Conservation (phyloP, 2,797 vertebrate species). For the Xerus rutilus region DNA sequence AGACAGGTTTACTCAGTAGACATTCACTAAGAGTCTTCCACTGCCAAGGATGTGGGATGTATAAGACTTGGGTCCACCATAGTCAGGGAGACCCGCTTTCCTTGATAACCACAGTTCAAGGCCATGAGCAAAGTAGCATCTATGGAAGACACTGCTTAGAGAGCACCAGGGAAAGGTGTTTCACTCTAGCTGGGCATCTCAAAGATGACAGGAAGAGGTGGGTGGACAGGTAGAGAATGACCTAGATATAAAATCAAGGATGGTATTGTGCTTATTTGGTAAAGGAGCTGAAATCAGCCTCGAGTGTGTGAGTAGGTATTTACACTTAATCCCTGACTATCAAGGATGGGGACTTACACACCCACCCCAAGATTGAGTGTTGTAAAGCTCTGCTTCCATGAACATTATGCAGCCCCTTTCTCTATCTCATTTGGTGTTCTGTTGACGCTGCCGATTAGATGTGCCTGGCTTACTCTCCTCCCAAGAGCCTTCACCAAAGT, state of each 20-base stretch:
- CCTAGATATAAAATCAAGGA: background rate
- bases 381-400: background rate
- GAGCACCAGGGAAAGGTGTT: background rate
- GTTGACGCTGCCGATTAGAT: background rate
- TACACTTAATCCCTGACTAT: background rate
- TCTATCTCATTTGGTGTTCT: background rate
- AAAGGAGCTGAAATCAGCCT: constrained; percentile 43
- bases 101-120: background rate
- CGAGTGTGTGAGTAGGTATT: background rate
- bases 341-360: background rate
- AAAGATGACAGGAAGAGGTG: background rate
- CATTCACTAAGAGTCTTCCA: background rate
- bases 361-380: background rate
- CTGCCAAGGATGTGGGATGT: background rate
- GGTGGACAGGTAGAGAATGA: background rate
- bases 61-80: background rate
- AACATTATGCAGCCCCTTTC: background rate
- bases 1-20: background rate
- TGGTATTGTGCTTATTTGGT: background rate
- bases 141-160: background rate
- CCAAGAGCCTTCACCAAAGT: background rate
- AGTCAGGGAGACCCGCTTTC: background rate
- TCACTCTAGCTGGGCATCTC: background rate
- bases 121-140: background rate
- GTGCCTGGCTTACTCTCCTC: background rate